These are phyloP conservation scores for Tiphia femorata DNA, from an alignment of 2,888 invertebrate species.

Conservation along the genomic window DNA sequence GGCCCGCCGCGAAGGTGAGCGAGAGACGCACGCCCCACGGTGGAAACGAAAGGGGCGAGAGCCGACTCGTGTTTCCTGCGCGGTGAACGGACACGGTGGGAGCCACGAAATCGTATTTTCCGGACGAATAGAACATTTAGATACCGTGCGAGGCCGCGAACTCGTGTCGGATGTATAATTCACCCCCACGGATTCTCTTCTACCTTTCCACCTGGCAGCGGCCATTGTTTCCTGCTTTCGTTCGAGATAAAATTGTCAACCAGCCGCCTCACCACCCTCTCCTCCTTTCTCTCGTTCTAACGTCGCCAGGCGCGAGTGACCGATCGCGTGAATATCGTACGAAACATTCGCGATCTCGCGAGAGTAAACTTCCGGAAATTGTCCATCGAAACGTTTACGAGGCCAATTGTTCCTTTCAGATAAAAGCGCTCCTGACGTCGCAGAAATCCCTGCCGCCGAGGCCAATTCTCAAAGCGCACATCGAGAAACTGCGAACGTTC, in stretches of 20 bases:
- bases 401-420: slow-evolving; percentile 63
- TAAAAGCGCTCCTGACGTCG: slow-evolving; percentile 64
- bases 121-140: slow-evolving; percentile 28
- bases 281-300: too few species aligned
- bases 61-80: background rate
- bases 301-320: too few species aligned
- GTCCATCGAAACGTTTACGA: too few species aligned
- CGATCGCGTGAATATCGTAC: too few species aligned
- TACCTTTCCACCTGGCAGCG: too few species aligned
- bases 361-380: too few species aligned
- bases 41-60: background rate
- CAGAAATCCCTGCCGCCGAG: slow-evolving; percentile 34
- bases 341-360: too few species aligned
- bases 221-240: too few species aligned
- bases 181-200: slow-evolving; percentile 11
- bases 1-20: slow-evolving; percentile 1
- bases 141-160: slow-evolving; percentile 13
- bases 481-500: slow-evolving; percentile 73
- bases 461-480: slow-evolving; percentile 45
- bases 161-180: slow-evolving; percentile 55
- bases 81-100: background rate
- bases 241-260: too few species aligned
- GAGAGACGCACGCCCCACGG: background rate
- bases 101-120: slow-evolving; percentile 31
- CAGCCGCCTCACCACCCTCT: too few species aligned